Conservation (phyloP, 2,797 vertebrate species). For the Gymnopithys bicolor region DNA sequence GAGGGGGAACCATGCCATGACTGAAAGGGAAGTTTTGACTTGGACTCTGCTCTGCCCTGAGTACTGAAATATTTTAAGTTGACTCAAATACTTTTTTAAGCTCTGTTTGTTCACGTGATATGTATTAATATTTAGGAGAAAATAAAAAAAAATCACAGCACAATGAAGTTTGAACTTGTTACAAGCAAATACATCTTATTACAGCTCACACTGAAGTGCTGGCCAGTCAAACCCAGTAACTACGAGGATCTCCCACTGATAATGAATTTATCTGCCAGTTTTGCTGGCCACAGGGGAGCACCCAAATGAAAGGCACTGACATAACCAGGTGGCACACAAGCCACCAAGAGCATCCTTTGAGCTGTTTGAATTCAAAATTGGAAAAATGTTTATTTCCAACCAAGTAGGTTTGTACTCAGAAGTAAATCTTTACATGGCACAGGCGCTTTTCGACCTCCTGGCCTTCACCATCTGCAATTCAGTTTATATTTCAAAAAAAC, state of each 20-base stretch:
- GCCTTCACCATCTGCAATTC: slow-evolving; percentile 15
- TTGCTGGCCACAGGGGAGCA: neutral
- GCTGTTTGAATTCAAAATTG: neutral
- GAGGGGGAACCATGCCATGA: fast-evolving
- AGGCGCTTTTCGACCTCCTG: slow-evolving; percentile 2
- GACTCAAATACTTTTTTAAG: neutral
- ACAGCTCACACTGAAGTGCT: neutral
- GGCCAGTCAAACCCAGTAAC: neutral
- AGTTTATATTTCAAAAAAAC: slow-evolving; percentile 16
- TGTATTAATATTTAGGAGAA: neutral
- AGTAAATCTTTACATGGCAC: slow-evolving; percentile 4
- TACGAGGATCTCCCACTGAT: neutral
- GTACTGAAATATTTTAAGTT: neutral
- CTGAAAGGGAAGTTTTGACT: neutral
- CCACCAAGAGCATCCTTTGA: neutral
- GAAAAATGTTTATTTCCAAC: slow-evolving; percentile 9
- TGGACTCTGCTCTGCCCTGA: fast-evolving
- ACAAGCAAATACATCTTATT: neutral
- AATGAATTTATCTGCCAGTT: neutral
- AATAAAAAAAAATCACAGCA: neutral
- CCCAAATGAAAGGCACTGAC: neutral
- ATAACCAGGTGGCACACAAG: neutral
- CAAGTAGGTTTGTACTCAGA: neutral
- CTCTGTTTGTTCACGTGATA: neutral
- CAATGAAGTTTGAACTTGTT: neutral